Conservation (phyloP, 1,140 invertebrate species). For the Potamilus streckersoni region DNA sequence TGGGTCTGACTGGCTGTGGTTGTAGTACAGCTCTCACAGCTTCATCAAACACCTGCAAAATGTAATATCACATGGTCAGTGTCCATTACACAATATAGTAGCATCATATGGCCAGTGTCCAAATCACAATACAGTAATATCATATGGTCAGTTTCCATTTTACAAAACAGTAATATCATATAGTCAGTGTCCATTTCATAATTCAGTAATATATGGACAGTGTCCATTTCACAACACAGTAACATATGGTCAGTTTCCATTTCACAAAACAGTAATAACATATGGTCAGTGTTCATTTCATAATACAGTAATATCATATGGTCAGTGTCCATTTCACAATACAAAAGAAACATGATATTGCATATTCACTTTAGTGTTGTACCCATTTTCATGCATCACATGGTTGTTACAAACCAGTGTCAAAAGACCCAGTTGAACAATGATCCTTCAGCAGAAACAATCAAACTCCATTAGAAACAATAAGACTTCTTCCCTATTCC, state of each 20-base stretch:
- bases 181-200: background rate
- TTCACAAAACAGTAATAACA: background rate
- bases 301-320: too few relatives aligned
- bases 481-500: too few relatives aligned
- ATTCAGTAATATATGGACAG: background rate
- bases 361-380: too few relatives aligned
- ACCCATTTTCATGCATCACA: too few relatives aligned
- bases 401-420: too few relatives aligned
- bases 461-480: too few relatives aligned
- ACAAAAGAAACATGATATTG: background rate
- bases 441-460: too few relatives aligned
- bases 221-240: too few relatives aligned
- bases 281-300: background rate
- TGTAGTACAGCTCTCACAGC: slow-evolving; percentile 93
- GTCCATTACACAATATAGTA: background rate
- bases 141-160: background rate
- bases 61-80: slow-evolving; percentile 1
- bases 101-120: background rate
- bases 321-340: too few relatives aligned
- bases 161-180: background rate
- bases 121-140: background rate
- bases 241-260: too few relatives aligned
- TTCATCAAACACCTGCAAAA: slow-evolving; percentile 91
- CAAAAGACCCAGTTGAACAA: too few relatives aligned
- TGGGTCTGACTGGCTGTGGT: slow-evolving; percentile 72